These are phyloP conservation scores for Drosophila tropicalis DNA, from an alignment of 1,140 invertebrate species.

Conservation along the genomic window DNA sequence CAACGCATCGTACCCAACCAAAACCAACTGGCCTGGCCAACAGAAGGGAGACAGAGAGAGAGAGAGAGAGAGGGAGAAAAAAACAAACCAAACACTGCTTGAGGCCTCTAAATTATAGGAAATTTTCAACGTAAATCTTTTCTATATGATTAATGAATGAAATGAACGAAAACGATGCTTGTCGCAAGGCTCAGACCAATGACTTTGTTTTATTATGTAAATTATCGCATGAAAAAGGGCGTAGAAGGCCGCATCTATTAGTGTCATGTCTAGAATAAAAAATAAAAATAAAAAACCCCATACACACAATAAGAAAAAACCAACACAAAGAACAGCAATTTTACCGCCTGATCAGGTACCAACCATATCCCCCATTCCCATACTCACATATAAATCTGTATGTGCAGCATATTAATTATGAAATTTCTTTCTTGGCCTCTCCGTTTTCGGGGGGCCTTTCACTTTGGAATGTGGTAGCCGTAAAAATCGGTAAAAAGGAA, in stretches of 20 bases:
- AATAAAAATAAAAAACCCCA: constrained; percentile 9
- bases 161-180: constrained; percentile 37
- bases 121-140: constrained; percentile 68
- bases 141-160: constrained; percentile 75
- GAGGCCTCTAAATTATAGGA: constrained; percentile 57
- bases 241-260: constrained; percentile 74
- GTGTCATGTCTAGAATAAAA: constrained; percentile 50
- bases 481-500: constrained; percentile 26
- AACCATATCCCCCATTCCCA: background rate
- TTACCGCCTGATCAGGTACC: constrained; percentile 38
- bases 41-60: background rate
- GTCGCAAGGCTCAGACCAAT: constrained; percentile 27
- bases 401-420: constrained; percentile 77
- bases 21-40: constrained; percentile 19
- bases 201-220: constrained; percentile 67
- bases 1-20: constrained; percentile 42
- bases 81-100: constrained; percentile 12
- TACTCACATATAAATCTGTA: constrained; percentile 23
- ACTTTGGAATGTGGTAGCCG: constrained; percentile 76
- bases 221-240: constrained; percentile 62
- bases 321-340: background rate
- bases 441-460: constrained; percentile 55
- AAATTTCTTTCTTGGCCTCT: constrained; percentile 61
- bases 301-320: constrained; percentile 16
- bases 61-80: no score